Conservation (phyloP, 2,113 vertebrate genomes). For the Zapornia atra region DNA sequence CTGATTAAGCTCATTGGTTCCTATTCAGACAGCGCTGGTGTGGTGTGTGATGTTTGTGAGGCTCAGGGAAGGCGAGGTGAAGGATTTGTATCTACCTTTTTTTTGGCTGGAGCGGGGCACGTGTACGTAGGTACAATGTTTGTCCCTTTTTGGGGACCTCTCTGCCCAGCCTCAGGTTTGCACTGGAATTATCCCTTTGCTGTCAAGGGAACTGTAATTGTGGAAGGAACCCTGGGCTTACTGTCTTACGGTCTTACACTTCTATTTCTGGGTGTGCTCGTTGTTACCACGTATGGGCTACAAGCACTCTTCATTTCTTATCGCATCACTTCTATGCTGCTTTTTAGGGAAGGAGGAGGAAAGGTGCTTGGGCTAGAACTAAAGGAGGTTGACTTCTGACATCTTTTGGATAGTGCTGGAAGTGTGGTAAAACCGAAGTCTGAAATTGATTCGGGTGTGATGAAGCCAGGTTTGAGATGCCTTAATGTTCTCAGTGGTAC, state of each 20-base stretch:
- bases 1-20: neutral
- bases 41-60: accelerated
- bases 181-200: neutral
- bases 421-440: neutral
- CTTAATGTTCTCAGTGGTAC: accelerated
- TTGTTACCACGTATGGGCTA: neutral
- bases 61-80: neutral
- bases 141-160: neutral
- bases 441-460: too few species aligned
- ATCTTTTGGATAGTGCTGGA: neutral
- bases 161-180: neutral
- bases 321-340: neutral
- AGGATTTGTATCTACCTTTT: accelerated
- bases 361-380: neutral
- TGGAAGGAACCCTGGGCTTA: neutral
- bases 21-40: neutral
- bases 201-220: neutral
- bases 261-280: neutral
- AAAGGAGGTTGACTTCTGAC: neutral
- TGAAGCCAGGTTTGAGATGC: accelerated
- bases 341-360: neutral
- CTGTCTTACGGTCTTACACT: neutral
- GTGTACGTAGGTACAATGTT: accelerated
- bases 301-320: accelerated
- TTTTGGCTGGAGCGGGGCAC: neutral